phyloP scores from a whole-genome alignment of 2,888 invertebrate species.

The Steromphala cineraria region DNA sequence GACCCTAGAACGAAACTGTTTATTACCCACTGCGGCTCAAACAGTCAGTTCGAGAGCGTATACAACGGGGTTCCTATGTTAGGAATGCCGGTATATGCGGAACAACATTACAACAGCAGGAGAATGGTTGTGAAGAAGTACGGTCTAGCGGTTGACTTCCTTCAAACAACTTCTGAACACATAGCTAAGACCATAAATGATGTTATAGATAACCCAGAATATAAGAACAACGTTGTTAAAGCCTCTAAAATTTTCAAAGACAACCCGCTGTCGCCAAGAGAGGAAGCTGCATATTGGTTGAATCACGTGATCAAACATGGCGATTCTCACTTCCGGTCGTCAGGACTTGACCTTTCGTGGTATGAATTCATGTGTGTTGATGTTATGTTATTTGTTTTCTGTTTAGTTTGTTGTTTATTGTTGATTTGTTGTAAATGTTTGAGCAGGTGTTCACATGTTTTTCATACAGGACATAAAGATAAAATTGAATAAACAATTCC shows the following conservation, averaged over 20 bases:
- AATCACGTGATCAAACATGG: slow-evolving; percentile 17
- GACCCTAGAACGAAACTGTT: not conserved
- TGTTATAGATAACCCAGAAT: not conserved
- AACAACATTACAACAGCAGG: slow-evolving; percentile 2
- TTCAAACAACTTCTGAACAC: not conserved
- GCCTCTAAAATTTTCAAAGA: not conserved
- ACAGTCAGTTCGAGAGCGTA: not conserved
- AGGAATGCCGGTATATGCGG: slow-evolving; percentile 4
- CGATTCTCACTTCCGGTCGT: not conserved
- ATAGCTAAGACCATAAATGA: not conserved
- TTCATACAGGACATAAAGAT: no score
- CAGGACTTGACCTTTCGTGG: slow-evolving; percentile 9
- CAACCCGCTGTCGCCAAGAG: not conserved
- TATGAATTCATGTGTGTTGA: slow-evolving; percentile 7
- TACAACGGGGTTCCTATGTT: not conserved
- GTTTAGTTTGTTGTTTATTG: no score
- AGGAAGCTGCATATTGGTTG: slow-evolving; percentile 1
- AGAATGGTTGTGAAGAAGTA: not conserved
- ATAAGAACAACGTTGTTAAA: not conserved
- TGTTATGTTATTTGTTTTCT: not conserved
- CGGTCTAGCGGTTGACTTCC: not conserved
- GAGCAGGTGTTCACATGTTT: no score
- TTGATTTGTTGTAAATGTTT: no score
- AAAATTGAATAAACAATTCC: no score
- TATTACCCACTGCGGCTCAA: not conserved